phyloP scores from a whole-genome alignment of 1,140 invertebrate genomes.

The Papilio polyxenes region DNA sequence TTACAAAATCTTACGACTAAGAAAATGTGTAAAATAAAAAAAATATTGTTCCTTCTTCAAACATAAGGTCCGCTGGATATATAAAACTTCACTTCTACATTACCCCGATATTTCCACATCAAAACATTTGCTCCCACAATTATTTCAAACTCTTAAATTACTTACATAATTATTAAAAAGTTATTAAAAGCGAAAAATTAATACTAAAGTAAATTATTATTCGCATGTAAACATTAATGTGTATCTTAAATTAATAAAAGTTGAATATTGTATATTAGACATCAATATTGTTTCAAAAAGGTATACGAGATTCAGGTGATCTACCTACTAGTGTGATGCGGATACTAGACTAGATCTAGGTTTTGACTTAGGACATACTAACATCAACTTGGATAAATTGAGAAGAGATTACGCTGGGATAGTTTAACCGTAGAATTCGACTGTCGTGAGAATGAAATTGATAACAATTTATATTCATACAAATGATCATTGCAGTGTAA shows the following conservation, averaged over 20 bases:
- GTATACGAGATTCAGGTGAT: background rate
- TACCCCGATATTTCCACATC: background rate
- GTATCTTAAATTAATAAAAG: background rate
- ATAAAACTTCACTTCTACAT: background rate
- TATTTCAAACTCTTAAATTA: conserved; percentile 5
- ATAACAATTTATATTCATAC: no score
- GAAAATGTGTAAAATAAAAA: conserved; percentile 3
- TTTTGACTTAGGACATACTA: conserved; percentile 1
- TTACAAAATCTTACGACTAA: conserved; percentile 14
- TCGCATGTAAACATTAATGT: conserved; percentile 6
- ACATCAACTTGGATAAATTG: background rate
- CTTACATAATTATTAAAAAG: conserved; percentile 13
- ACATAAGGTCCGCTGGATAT: background rate
- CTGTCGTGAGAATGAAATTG: background rate
- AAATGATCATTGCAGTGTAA: background rate
- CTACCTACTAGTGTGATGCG: background rate
- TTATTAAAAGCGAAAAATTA: conserved; percentile 14
- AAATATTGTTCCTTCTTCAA: background rate
- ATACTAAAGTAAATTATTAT: conserved; percentile 7
- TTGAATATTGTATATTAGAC: background rate
- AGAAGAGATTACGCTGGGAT: background rate
- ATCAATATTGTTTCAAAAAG: conserved; percentile 7
- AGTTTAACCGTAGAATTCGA: background rate
- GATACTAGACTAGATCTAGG: background rate
- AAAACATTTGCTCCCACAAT: background rate